Evolutionary conservation across 1,140 invertebrate genomes (phyloP), one percentile per base, ranked within the genome.

Genomic region (Hycleus phaleratus): DNA sequence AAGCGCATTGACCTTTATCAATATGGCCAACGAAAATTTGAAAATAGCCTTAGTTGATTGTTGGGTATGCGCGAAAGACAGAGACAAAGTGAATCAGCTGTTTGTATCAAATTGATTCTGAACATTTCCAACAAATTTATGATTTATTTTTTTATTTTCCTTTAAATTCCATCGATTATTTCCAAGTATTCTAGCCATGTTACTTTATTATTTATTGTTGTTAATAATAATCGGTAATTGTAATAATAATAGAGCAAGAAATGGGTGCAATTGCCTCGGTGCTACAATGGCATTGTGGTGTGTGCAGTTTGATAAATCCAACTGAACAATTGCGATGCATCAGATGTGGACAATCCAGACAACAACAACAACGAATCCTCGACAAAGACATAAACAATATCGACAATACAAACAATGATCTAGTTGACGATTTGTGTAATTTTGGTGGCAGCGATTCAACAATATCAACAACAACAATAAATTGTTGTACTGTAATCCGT

Each of bases 231-330:
- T 32, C 18, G 18, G 18, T 18, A 18, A 18, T 18, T 18, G 18
- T 18, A 18, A 18, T 18, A 18, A 18, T 18, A 18, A 18, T 18
- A 18, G 18, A 18, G 18, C 18, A 32, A 32, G 32, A 32, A 7
- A 90, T 90, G 89, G 89, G 89, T 76, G 89, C 88, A 70, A 90
- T 91, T 78, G 88, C 88, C 78, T 91, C 89, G 71, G 87, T 91
- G 76, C 81, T 90, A 70, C 88, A 92, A 77, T 94, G 90, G 90
- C 84, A 87, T 79, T 93, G 91, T 81, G 81, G 81, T 72, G 81
- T 83, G 74, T 93, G 90, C 78, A 83, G 86, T 75, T 81, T 88
- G 73, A 90, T 91, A 75, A 92, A 93, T 78, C 87, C 87, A 60
- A 91, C 86, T 46, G 88, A 91, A 73, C 83, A 81, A 72, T 73